phyloP scores from a whole-genome alignment of 92 coral and sea anemone species.

The Chrysogorgia sp. region DNA sequence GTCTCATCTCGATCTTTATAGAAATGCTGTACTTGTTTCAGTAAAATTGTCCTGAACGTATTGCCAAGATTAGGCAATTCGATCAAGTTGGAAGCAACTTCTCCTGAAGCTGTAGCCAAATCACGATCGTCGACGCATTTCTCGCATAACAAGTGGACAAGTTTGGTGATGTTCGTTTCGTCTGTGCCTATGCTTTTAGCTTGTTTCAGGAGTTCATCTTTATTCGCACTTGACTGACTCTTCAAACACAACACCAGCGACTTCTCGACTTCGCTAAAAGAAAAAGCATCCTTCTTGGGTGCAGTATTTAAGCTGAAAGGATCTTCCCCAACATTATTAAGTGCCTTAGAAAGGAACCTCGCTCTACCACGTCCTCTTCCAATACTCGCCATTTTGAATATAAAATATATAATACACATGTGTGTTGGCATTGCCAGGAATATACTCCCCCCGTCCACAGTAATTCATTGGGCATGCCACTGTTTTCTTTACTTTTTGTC shows the following conservation, averaged over 20 bases:
- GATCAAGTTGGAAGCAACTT: constrained; percentile 61
- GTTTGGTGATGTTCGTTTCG: constrained; percentile 57
- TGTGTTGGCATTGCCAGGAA: too few relatives aligned
- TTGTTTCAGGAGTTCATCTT: constrained; percentile 37
- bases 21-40: constrained; percentile 75
- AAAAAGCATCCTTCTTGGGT: constrained; percentile 15
- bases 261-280: constrained; percentile 46
- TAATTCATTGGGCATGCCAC: too few relatives aligned
- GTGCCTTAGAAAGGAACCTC: not conserved
- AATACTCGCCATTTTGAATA: not conserved
- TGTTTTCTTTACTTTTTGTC: too few relatives aligned
- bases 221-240: constrained; percentile 34
- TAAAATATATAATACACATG: too few relatives aligned
- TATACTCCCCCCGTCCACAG: too few relatives aligned
- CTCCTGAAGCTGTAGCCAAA: constrained; percentile 63
- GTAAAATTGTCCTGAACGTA: constrained; percentile 65
- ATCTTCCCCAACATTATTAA: not conserved
- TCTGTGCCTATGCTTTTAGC: constrained; percentile 52
- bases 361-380: not conserved
- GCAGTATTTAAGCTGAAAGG: not conserved
- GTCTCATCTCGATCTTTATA: constrained; percentile 75
- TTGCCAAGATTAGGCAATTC: constrained; percentile 61
- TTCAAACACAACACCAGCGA: constrained; percentile 45
- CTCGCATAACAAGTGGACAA: constrained; percentile 66
- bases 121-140: constrained; percentile 63